These are phyloP conservation scores for Heliconius hermathena DNA, from an alignment of 1,140 invertebrate species.

Conservation along the genomic window DNA sequence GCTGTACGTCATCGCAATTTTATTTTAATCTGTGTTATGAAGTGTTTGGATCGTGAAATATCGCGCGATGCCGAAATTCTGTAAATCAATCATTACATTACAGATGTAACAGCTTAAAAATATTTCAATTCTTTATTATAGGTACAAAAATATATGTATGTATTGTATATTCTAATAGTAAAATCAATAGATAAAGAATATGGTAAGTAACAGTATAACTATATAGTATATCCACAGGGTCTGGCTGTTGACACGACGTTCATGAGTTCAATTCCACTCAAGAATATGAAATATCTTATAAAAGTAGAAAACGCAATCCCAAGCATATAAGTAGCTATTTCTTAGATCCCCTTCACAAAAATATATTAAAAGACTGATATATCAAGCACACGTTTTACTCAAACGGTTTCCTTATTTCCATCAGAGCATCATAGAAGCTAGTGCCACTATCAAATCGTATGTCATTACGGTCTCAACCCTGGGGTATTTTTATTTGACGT, in stretches of 20 bases:
- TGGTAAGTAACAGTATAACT: too few relatives aligned
- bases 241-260: too few relatives aligned
- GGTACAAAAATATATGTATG: neutral
- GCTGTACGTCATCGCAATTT: slow-evolving; percentile 72
- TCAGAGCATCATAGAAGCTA: neutral
- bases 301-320: too few relatives aligned
- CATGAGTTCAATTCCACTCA: too few relatives aligned
- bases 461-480: slow-evolving; percentile 6
- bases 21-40: slow-evolving; percentile 73
- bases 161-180: neutral
- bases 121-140: neutral
- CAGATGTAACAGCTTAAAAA: neutral
- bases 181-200: too few relatives aligned
- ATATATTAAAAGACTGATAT: neutral
- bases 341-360: too few relatives aligned
- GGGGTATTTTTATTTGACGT: slow-evolving; percentile 10
- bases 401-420: slow-evolving; percentile 2
- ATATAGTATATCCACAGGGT: too few relatives aligned
- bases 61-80: neutral
- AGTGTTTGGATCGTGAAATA: slow-evolving; percentile 31
- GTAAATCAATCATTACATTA: neutral
- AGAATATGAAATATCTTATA: too few relatives aligned
- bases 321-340: too few relatives aligned
- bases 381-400: neutral
- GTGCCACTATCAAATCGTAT: slow-evolving; percentile 4